Base-by-base conservation (phyloP, 2,113 vertebrate species). In the Elaphurus davidianus region DNA sequence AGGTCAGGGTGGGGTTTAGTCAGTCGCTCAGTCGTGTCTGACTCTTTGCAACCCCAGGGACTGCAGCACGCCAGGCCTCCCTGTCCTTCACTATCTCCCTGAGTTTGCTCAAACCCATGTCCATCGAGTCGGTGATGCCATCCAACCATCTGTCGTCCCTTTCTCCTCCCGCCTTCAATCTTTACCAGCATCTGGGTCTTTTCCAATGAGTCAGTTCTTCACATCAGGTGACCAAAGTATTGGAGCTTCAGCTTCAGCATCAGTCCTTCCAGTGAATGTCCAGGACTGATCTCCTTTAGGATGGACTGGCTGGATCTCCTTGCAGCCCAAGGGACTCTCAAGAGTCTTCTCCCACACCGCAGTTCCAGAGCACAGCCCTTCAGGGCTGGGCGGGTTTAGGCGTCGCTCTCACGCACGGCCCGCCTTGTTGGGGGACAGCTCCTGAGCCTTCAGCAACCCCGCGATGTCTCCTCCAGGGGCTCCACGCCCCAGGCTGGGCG, bases 1-100 rank as follows among this genome's bases (percentile, higher is more conserved):
- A 74, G 78, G 6, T 27, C 19, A 5, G 25, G 1, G 57, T 0
- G 40, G 64, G 23, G 17, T 60, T 7, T 25, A 30, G 27, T 13
- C 67, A 74, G 36, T 13, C 4, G 2, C 62, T 17, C 33, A 10
- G 62, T 10, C 33, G 0, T 21, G 64, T 36, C 64, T 2, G 17
- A 6, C n/a, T 71, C 64, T 10, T 19, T 5, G 64, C 7, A 0
- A 36, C n/a, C 17, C 64, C n/a, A 71, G 2, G 17, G 2, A 71
- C n/a, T 21, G 17, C 64, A 71, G n/a, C 64, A 36, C 17, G 0
- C n/a, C 64, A 21, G 64, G 64, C 64, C 17, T 36, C 9, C 17
- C 64, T 71, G 64, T 36, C 64, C 64, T 11, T 36, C 64, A 36
- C 4, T 9, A 36, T 0, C 64, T 71, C 17, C n/a, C 17, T 0